Base-by-base conservation (phyloP, 1,140 invertebrate genomes). In the Drosophila suzukii region DNA sequence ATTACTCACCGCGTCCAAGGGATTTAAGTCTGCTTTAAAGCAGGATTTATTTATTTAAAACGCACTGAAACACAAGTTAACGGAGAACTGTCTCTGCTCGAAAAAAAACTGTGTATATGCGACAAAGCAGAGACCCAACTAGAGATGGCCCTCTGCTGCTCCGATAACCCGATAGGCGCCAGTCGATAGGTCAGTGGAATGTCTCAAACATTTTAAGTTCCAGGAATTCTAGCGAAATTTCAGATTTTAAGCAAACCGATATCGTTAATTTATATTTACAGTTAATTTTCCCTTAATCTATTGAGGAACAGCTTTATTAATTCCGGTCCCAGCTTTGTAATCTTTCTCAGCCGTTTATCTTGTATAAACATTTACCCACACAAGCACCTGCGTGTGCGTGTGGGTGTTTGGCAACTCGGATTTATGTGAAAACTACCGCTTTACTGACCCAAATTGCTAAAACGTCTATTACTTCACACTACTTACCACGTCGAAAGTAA, bases 1-100 rank as follows among this genome's bases (percentile, higher is more conserved):
- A 27, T 30, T 62, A 83, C 83, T 88, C 76, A 88, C 83, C 84
- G 58, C 70, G 80, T 88, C 68, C 70, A 47, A 63, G 58, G 32
- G 44, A 67, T 54, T 68, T 76, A 20, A 39, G 39, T 57, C 85
- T 88, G 80, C 84, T 78, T 75, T 66, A 57, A 57, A 88, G 80
- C 84, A 89, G 84, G 53, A 55, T 72, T 67, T 57, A 56, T 66
- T 89, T 58, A 65, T 88, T 68, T 82, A 60, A 47, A 39, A 47
- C 60, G 34, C 80, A 80, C 66, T 71, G 47, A 30, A 15, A 39
- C 27, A 49, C 34, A 71, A 70, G 57, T 34, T 70, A 51, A 58
- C 53, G 51, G 43, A 43, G 30, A 66, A 49, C 24, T 20, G 20
- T 2, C 20, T 55, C 49, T 39, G 27, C 50, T 34, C 41, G 59